Conservation (phyloP, 2,888 invertebrate genomes). For the Drosophila yooni region DNA sequence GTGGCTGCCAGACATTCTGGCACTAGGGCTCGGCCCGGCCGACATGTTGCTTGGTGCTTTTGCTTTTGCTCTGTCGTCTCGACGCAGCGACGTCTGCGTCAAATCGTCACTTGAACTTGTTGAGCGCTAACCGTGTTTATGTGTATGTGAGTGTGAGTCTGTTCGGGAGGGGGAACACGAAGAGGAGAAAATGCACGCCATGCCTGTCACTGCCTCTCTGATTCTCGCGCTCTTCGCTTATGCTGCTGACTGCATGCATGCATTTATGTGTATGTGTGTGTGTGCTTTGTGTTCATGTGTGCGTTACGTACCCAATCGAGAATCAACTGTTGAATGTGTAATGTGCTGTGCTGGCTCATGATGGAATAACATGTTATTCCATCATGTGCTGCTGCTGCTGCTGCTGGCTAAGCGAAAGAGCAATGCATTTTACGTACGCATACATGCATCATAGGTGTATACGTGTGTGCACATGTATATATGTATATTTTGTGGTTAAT, state of each 20-base stretch:
- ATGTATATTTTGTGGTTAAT: conserved; percentile 21
- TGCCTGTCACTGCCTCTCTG: conserved; percentile 28
- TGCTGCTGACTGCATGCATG: conserved; percentile 34
- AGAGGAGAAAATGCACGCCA: conserved; percentile 26
- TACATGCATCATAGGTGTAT: conserved; percentile 2
- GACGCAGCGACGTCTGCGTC: conserved; percentile 50
- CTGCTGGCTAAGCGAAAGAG: conserved; percentile 40
- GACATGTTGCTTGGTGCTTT: conserved; percentile 53
- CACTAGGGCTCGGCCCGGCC: conserved; percentile 74
- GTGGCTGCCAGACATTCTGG: conserved; percentile 84
- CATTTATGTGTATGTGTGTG: conserved; percentile 1
- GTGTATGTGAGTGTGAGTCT: neutral
- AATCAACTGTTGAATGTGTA: conserved; percentile 79
- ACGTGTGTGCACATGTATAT: conserved; percentile 3
- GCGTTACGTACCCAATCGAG: conserved; percentile 38
- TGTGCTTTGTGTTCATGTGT: conserved; percentile 11
- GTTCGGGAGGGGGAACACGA: neutral
- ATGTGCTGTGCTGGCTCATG: conserved; percentile 55
- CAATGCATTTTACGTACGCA: conserved; percentile 58
- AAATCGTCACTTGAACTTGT: conserved; percentile 67
- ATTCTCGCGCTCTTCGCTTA: conserved; percentile 37
- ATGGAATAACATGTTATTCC: conserved; percentile 44
- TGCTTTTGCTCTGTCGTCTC: conserved; percentile 49
- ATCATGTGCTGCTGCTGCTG: conserved; percentile 21
- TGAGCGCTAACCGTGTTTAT: conserved; percentile 50